Base-by-base conservation (phyloP, 2,797 vertebrate species). In the Eidolon dupreanum region DNA sequence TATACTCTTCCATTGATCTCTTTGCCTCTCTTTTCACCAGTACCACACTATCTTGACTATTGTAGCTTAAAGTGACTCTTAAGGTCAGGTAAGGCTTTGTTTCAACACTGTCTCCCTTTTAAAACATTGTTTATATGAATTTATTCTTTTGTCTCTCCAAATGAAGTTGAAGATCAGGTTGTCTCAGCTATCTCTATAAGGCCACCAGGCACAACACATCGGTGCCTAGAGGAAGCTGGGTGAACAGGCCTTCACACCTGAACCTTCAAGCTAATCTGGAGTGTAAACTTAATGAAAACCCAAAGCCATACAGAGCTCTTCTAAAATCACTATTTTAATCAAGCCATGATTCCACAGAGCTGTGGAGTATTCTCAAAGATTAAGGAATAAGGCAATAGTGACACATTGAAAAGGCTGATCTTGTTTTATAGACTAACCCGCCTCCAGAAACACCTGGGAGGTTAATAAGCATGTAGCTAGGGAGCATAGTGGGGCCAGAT, bases 121-220 rank as follows among this genome's bases (percentile, higher is more conserved):
- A 55, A 28, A 90, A 88, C 15, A 10, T 24, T 53, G 19, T 59
- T 46, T 86, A 63, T 82, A 85, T 19, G 6, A 78, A 66, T 82
- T 84, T 78, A 65, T 57, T n/a, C 2, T 65, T 82, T 82, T 81
- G 11, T 5, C 26, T 81, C 24, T 66, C 31, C 36, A 78, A 71
- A 66, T 26, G 28, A 74, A 88, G 46, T 26, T 55, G 36, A 75
- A 61, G 26, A 66, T 66, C 9, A 38, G 2, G 82, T 82, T 78
- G 4, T 77, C 73, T 71, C 43, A 94, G 57, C 0, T 79, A 2
- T 4, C 12, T 61, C 55, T 55, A 70, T 26, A 81, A 71, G 19
- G 8, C 28, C 17, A 2, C 8, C 24, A 13, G 13, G 15, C 0
- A 31, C 17, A 41, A 5, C 1, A 65, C 38, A 28, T 51, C 1